Evolutionary conservation across 2,113 vertebrate genomes (phyloP).

Genomic region (Hymenochirus boettgeri): DNA sequence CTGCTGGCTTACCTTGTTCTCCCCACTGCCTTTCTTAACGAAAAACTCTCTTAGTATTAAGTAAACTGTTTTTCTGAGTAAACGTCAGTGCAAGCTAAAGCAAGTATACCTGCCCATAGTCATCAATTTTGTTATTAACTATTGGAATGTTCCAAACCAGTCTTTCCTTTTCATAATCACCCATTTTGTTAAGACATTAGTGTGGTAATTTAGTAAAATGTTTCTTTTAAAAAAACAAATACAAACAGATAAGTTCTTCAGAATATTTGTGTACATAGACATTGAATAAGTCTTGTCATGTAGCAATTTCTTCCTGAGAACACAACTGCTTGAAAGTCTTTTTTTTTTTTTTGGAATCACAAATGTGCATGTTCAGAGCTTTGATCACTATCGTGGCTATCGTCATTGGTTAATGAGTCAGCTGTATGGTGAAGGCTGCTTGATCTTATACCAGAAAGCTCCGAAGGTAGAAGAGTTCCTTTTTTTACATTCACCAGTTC

Average conservation of each 20-base stretch:
- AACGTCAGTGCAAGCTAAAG: conserved; percentile 81
- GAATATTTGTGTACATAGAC: conserved; percentile 60
- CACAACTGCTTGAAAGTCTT: conserved; percentile 49
- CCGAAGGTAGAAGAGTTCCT: conserved; percentile 86
- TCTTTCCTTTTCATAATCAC: conserved; percentile 53
- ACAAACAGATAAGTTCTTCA: conserved; percentile 35
- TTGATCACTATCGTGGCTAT: conserved; percentile 96
- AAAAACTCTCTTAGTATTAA: conserved; percentile 3
- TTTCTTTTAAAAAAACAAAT: conserved; percentile 52
- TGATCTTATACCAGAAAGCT: conserved; percentile 83
- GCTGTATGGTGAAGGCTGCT: conserved; percentile 81
- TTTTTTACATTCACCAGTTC: conserved; percentile 98
- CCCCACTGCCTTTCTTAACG: conserved; percentile 64
- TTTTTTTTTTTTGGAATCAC: conserved; percentile 66
- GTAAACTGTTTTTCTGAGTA: conserved; percentile 26
- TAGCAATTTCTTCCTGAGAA: conserved; percentile 78
- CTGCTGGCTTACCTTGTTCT: conserved; percentile 58
- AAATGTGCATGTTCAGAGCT: conserved; percentile 94
- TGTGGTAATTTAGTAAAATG: conserved; percentile 56
- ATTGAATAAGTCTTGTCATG: conserved; percentile 60
- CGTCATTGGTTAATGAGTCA: conserved; percentile 88
- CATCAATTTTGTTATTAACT: conserved; percentile 53
- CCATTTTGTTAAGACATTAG: conserved; percentile 53
- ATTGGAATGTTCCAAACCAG: conserved; percentile 79
- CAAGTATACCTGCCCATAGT: conserved; percentile 64